Base-by-base conservation (phyloP, 2,113 vertebrate species). In the Alectura lathami region DNA sequence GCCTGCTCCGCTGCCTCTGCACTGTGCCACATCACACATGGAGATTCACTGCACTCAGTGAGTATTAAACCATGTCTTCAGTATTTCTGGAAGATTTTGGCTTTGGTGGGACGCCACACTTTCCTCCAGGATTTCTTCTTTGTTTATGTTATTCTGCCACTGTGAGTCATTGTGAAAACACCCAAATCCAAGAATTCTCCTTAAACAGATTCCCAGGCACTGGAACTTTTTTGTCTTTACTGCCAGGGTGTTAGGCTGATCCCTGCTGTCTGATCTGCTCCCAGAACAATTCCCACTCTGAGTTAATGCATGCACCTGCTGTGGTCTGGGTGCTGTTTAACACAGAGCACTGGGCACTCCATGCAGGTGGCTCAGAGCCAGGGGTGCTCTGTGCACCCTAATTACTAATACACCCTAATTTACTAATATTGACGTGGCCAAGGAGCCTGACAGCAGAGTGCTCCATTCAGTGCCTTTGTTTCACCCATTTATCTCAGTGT, bases 291-390 rank as follows among this genome's bases (percentile, higher is more conserved):
- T 70, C 38, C 56, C 43, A n/a, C n/a, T n/a, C n/a, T n/a, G n/a
- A n/a, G n/a, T n/a, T n/a, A n/a, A n/a, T n/a, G n/a, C 9, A 6
- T 11, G 22, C 5, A 36, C 8, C 4, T 1, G 0, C 11, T 1
- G 0, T 0, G 2, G 29, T 45, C 24, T 36, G 64, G 36, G 76
- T 36, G 8, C 29, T 51, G 27, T 72, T 66, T 42, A 54, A 34
- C 5, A 81, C 6, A n/a, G 34, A 77, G 7, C 20, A 29, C 51
- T 45, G 32, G 22, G 66, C 63, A 62, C 29, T 30, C 14, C 4
- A 8, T 1, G 2, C 29, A 40, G 34, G 24, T 27, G 23, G 32
- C 57, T 75, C 2, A 0, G 34, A 85, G 69, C 23, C 40, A 21
- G 34, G 50, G 9, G 18, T 70, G 50, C 30, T 47, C 38, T 26